Base-by-base conservation (phyloP, 2,113 vertebrate species). In the Craseonycteris thonglongyai region DNA sequence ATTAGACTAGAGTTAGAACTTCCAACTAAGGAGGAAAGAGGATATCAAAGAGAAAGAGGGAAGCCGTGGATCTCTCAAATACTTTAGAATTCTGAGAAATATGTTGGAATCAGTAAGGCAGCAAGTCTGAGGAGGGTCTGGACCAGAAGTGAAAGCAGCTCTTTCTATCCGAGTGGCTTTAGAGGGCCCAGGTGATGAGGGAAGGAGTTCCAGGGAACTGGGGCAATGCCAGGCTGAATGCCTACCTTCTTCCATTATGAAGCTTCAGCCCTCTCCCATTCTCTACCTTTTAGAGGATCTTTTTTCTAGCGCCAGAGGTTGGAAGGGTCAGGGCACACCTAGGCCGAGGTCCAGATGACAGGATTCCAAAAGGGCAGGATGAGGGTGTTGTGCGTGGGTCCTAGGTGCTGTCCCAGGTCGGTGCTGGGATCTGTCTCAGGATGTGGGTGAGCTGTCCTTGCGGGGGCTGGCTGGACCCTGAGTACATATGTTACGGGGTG, bases 1-100 rank as follows among this genome's bases (percentile, higher is more conserved):
- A 90, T 95, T 84, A 95, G 93, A 96, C 69, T 88, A 63, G 56
- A 81, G 56, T 93, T 94, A 92, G 90, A 95, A 95, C 95, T 96
- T 96, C 92, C 92, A 79, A n/a, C 33, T 26, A 45, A 89, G 42
- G 38, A 76, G 9, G 87, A 89, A 71, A 56, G 83, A 71, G 54
- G 59, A 59, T 88, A 61, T 66, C 38, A 82, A 65, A 89, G n/a
- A 47, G 74, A 56, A 28, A 40, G 28, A 72, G 24, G n/a, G 24
- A 75, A n/a, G n/a, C 12, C 35, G 71, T 72, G 49, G 30, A 13
- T 13, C 35, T 82, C 49, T 45, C 83, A 79, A 78, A 59, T 61
- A 68, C 63, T 54, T 80, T n/a, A 58, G 84, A 79, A 78, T 69
- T 95, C 82, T 76, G 71, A 88, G 68, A 74, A 66, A 11, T 49